Conservation (phyloP, 2,888 invertebrate genomes). For the Poecilobothrus nobilitatus region DNA sequence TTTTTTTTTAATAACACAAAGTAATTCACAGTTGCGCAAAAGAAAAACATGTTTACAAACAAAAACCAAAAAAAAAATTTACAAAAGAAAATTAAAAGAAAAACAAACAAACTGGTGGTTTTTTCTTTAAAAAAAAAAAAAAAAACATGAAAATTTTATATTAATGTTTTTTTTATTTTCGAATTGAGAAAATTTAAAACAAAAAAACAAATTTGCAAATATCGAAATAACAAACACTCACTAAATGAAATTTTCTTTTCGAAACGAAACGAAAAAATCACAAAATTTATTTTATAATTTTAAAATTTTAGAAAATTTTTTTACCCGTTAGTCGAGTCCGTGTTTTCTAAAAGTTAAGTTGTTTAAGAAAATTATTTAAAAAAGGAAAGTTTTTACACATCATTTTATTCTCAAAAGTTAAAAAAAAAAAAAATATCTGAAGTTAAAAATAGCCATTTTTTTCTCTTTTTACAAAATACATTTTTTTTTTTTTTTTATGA, state of each 20-base stretch:
- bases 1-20: too few relatives aligned
- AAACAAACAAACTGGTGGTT: conserved; percentile 6
- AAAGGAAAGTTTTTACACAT: neutral
- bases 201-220: too few relatives aligned
- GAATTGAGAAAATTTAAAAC: too few relatives aligned
- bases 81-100: neutral
- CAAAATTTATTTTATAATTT: too few relatives aligned
- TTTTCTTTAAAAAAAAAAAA: neutral
- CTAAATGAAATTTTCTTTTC: too few relatives aligned
- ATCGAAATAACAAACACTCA: too few relatives aligned
- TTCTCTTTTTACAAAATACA: too few relatives aligned
- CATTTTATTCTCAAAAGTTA: neutral
- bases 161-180: too few relatives aligned
- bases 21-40: too few relatives aligned
- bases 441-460: neutral
- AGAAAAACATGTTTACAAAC: neutral
- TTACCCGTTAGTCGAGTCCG: neutral
- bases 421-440: conserved; percentile 4
- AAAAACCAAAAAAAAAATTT: neutral
- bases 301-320: too few relatives aligned
- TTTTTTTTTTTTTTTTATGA: neutral
- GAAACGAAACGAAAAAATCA: too few relatives aligned
- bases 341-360: neutral
- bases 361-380: neutral
- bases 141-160: neutral